These are phyloP conservation scores for Tympanuchus pallidicinctus DNA, from an alignment of 2,113 vertebrate species.

Conservation along the genomic window DNA sequence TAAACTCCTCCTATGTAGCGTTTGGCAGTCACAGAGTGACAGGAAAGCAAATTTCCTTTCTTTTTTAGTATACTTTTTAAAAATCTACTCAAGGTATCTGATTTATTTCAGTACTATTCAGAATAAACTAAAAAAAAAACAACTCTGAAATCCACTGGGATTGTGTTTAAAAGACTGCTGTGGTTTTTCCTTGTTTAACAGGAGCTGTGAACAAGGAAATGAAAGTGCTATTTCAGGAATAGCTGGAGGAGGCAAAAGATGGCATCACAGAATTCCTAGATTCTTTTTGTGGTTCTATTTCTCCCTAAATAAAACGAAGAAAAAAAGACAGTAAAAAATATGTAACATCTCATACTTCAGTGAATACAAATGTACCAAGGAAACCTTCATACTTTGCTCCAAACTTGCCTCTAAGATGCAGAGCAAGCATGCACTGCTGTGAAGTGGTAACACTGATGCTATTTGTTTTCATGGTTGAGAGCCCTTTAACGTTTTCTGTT, in stretches of 20 bases:
- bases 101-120: background rate
- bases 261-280: fast-evolving
- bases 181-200: background rate
- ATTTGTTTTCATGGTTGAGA: background rate
- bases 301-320: background rate
- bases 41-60: background rate
- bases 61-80: background rate
- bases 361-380: background rate
- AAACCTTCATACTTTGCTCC: background rate
- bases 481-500: background rate
- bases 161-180: background rate
- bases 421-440: background rate
- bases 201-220: background rate
- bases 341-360: background rate
- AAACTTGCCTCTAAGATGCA: background rate
- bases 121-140: background rate
- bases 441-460: background rate
- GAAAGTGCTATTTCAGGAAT: background rate
- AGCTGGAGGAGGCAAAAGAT: background rate
- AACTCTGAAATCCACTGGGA: background rate
- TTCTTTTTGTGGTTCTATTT: background rate
- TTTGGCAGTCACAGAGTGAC: background rate
- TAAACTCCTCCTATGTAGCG: background rate
- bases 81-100: background rate
- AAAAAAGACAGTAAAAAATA: background rate